A percentile compares a stretch with the other conserved stretches of the same genome.
Conservation (phyloP, 2,113 vertebrate genomes). For the Pipra filicauda region DNA sequence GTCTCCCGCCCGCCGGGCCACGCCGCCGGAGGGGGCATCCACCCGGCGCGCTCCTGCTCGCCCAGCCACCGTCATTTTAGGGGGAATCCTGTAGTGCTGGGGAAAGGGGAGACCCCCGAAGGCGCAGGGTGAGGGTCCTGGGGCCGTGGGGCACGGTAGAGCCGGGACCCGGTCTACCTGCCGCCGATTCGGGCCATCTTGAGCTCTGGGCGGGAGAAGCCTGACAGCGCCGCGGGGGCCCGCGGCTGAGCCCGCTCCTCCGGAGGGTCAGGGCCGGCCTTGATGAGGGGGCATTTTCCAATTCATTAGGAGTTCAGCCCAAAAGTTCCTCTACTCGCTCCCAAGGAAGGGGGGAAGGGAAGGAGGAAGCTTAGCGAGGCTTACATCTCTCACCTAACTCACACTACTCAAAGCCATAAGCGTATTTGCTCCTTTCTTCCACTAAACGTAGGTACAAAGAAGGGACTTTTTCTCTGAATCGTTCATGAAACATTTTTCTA, state of each 20-base stretch:
- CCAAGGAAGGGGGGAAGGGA: background rate
- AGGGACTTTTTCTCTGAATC: background rate
- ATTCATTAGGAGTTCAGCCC: background rate
- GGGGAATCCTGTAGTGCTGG: rapidly evolving
- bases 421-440: background rate
- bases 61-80: background rate
- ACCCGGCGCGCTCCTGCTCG: background rate
- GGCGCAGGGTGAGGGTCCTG: rapidly evolving
- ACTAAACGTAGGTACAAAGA: background rate
- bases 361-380: background rate
- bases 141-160: background rate
- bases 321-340: background rate
- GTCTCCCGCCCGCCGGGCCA: background rate
- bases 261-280: background rate
- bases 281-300: rapidly evolving
- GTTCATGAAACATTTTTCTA: background rate
- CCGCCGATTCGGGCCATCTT: background rate
- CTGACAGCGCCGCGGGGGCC: background rate
- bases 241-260: background rate
- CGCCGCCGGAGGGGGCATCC: background rate
- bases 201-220: background rate
- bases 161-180: background rate
- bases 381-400: rapidly evolving
- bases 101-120: background rate
- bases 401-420: background rate